Base-by-base conservation (phyloP, 92 coral and sea anemone species). In the Siderastrea radians region DNA sequence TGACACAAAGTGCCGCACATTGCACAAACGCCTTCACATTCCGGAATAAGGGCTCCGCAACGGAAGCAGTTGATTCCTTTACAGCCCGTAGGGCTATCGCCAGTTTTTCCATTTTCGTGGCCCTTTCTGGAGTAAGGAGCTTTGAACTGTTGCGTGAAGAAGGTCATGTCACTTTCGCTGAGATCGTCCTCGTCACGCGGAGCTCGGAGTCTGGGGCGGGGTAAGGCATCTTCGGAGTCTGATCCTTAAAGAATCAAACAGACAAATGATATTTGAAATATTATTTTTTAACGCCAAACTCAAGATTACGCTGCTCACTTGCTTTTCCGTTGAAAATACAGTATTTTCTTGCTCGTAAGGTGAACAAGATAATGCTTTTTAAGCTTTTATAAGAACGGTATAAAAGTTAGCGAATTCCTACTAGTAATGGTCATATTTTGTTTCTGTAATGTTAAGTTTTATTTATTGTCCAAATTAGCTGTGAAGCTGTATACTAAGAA, bases 1-100 rank as follows among this genome's bases (percentile, higher is more conserved):
- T 93, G 95, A 85, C 94, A 93, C 66, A 87, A 78, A 50, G 98
- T 93, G 49, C 98, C 98, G 86, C 98, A 95, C 68, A 52, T 80
- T 26, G 91, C 55, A 44, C 98, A 95, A 65, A 79, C 73, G 78
- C 93, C 98, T 78, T 90, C 86, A 79, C 98, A 95, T 61, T 84
- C 91, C 7, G 95, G 88, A 52, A 95, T 90, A 10, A 62, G 53
- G 3, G 90, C 76, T n/a, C 91, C 89, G 59, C 98, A 95, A 1
- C 96, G 92, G 74, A 60, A 88, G 45, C 98, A 95, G 58, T 72
- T 73, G 51, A 88, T 92, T 6, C 98, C 98, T 72, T 84, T 87
- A 75, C 96, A 95, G 53, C 81, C 66, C 1, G 69, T 49, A n/a
- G 80, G 72, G 44, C 64, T 48, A 1, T 90, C 89, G 3, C 68